These are phyloP conservation scores for Gymnosoma rotundatum DNA, from an alignment of 2,888 invertebrate species.

Conservation along the genomic window DNA sequence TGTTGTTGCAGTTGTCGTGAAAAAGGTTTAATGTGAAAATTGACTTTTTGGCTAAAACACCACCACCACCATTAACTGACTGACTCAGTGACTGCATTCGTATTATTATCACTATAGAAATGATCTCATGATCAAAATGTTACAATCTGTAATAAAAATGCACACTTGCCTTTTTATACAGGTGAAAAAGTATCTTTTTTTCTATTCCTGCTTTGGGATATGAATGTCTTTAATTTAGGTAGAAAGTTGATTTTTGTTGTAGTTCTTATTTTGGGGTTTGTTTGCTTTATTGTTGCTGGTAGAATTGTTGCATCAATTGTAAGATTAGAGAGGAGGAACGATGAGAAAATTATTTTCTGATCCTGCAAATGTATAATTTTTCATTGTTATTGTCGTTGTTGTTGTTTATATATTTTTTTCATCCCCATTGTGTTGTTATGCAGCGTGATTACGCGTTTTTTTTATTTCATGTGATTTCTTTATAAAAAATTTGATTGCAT, in stretches of 20 bases:
- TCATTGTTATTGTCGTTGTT: neutral
- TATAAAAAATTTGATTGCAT: constrained; percentile 52
- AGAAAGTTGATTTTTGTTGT: neutral
- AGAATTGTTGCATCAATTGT: constrained; percentile 61
- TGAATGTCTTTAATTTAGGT: constrained; percentile 46
- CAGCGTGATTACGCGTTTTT: constrained; percentile 68
- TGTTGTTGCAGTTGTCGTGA: constrained; percentile 48
- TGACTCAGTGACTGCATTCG: neutral
- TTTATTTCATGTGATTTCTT: constrained; percentile 43
- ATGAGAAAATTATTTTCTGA: constrained; percentile 58
- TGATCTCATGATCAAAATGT: constrained; percentile 36
- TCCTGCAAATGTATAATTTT: constrained; percentile 60
- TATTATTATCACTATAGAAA: constrained; percentile 6
- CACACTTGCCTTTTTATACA: constrained; percentile 67
- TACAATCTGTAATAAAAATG: constrained; percentile 39
- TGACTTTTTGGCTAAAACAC: constrained; percentile 70
- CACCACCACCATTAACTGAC: constrained; percentile 34
- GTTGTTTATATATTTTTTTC: neutral
- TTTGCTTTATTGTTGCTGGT: constrained; percentile 20
- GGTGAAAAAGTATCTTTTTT: constrained; percentile 55
- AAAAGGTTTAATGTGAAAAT: constrained; percentile 59
- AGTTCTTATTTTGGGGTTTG: constrained; percentile 21
- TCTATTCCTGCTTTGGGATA: neutral
- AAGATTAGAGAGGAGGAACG: constrained; percentile 47
- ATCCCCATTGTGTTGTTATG: constrained; percentile 12